Conservation (phyloP, 1,140 invertebrate species). For the Drosophila insularis region DNA sequence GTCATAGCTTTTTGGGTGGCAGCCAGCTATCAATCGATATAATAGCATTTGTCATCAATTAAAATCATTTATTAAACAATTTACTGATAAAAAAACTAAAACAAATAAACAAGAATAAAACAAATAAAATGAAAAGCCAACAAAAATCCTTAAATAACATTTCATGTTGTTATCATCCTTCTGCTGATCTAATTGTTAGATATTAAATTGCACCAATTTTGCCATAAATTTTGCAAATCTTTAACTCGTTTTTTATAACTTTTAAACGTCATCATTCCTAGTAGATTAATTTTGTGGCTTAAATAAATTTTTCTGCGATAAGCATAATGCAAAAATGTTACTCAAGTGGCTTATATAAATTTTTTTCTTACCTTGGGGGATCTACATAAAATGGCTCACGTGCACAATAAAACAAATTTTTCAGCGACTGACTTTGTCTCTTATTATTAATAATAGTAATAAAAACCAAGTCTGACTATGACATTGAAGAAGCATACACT, state of each 20-base stretch:
- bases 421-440: neutral
- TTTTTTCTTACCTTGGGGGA: constrained; percentile 24
- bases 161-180: neutral
- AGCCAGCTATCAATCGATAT: constrained; percentile 33
- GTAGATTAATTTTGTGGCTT: constrained; percentile 36
- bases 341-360: constrained; percentile 51
- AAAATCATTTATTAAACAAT: constrained; percentile 47
- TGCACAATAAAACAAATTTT: constrained; percentile 23
- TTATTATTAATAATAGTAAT: neutral
- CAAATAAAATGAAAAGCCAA: neutral
- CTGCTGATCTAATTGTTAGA: neutral
- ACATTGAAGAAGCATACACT: neutral
- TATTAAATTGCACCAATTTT: neutral
- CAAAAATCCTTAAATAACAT: neutral
- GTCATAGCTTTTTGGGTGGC: constrained; percentile 37
- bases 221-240: constrained; percentile 1
- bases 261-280: constrained; percentile 28
- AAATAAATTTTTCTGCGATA: constrained; percentile 42
- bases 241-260: neutral
- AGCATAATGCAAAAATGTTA: constrained; percentile 18
- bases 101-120: neutral
- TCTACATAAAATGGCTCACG: constrained; percentile 24
- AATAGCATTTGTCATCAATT: constrained; percentile 51
- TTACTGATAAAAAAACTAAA: constrained; percentile 47
- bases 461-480: neutral